Base-by-base conservation (phyloP, 2,888 invertebrate species). In the Cheilosia grossa region DNA sequence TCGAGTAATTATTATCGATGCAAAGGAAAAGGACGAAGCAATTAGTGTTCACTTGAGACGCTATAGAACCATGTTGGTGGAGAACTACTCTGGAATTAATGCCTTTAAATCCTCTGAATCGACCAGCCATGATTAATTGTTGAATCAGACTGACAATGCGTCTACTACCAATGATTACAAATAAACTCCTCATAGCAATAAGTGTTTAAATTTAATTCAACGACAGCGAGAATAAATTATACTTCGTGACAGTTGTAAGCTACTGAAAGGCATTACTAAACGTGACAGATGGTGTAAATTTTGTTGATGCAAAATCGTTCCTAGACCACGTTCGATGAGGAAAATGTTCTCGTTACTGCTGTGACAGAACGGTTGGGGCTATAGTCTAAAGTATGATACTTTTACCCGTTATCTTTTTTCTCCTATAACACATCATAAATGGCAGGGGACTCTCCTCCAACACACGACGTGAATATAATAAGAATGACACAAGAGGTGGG, bases 61-160 rank as follows among this genome's bases (percentile, higher is more conserved):
- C 87, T 95, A 94, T 89, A 97, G 95, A 91, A 93, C 93, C 66
- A 92, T 97, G 87, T 92, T 95, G 0, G 93, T 97, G 86, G 96
- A 97, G 88, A 95, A 97, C 90, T 96, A 97, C 91, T 89, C 90
- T 15, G 91, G 90, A 4, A 42, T 87, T 2, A 89, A 91, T 83
- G 89, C 88, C 4, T 92, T 88, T 44, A 92, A 90, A 79, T 90
- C 91, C 3, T 92, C 91, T 1, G 93, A 94, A 63, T 5, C 75
- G 17, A 30, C 2, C 30, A 17, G 13, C 10, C 67, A 17, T 51
- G 37, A 75, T n/a, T 19, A 47, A 7, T 19, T 0, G 17, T 27
- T 27, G 2, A 27, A 6, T 15, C 19, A 30, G 30, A 21, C 2
- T 64, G 19, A 17, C 53, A 9, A n/a, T 37, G 4, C 21, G 27